Evolutionary conservation across 2,888 invertebrate genomes (phyloP).

Genomic region (Caenorhabditis virilis): DNA sequence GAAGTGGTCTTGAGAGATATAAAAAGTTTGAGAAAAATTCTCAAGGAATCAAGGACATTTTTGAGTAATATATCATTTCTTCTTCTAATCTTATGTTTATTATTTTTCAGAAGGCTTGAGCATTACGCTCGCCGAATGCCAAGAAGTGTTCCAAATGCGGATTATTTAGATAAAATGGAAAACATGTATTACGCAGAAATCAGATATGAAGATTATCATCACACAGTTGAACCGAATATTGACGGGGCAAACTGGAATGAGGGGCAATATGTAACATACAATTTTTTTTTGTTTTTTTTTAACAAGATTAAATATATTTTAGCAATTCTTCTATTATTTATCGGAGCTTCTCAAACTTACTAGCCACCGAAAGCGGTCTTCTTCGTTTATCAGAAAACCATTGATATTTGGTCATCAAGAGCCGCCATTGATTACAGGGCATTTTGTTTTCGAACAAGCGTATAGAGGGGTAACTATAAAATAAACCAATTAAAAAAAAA

Average conservation of each 20-base stretch:
- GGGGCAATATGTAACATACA: slow-evolving; percentile 22
- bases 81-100: neutral
- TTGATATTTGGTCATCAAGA: neutral
- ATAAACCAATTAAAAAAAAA: too few species aligned
- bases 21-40: slow-evolving; percentile 2
- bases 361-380: neutral
- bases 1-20: neutral
- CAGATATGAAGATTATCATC: slow-evolving; percentile 7
- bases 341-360: slow-evolving; percentile 21
- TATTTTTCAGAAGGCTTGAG: slow-evolving; percentile 21
- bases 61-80: slow-evolving; percentile 5
- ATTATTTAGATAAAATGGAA: slow-evolving; percentile 21
- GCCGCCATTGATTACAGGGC: neutral
- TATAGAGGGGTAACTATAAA: too few species aligned
- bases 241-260: slow-evolving; percentile 39
- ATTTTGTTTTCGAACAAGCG: slow-evolving; percentile 12
- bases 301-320: neutral
- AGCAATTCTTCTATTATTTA: slow-evolving; percentile 32
- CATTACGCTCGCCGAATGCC: slow-evolving; percentile 8
- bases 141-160: slow-evolving; percentile 11
- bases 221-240: slow-evolving; percentile 26
- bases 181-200: slow-evolving; percentile 22
- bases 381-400: neutral
- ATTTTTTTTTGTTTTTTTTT: neutral
- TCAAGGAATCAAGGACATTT: slow-evolving; percentile 7